Evolutionary conservation across 2,888 invertebrate species (phyloP).

Genomic region (Leptothorax acervorum): DNA sequence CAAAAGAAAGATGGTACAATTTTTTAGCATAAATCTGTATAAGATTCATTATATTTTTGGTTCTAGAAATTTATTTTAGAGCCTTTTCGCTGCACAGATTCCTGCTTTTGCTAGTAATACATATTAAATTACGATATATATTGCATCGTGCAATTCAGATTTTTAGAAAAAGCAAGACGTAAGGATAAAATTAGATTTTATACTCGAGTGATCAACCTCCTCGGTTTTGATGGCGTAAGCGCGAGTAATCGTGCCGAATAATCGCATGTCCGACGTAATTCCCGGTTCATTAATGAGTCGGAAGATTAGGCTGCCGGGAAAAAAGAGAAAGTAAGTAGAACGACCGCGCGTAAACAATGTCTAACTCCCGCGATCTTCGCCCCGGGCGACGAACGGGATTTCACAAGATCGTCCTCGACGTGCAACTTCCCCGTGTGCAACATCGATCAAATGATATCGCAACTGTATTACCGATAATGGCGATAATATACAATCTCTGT

Average conservation of each 20-base stretch:
- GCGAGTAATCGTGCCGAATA: constrained; percentile 11
- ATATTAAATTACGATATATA: background rate
- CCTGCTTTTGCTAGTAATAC: background rate
- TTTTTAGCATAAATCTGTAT: background rate
- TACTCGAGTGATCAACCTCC: background rate
- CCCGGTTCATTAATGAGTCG: constrained; percentile 42
- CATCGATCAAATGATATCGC: constrained; percentile 17
- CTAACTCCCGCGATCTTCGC: constrained; percentile 25
- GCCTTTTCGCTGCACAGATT: background rate
- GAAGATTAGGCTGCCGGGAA: constrained; percentile 48
- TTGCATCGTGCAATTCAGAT: background rate
- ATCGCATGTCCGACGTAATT: constrained; percentile 16
- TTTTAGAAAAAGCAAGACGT: background rate
- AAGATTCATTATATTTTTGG: background rate
- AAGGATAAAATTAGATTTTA: background rate
- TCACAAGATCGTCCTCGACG: constrained; percentile 55
- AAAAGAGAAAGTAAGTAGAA: constrained; percentile 67
- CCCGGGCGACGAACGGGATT: constrained; percentile 46
- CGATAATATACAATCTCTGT: background rate
- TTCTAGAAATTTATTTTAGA: background rate
- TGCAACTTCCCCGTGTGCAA: constrained; percentile 25
- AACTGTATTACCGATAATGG: background rate
- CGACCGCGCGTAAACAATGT: constrained; percentile 54
- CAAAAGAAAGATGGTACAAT: background rate
- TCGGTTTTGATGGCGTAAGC: constrained; percentile 5